A percentile compares a stretch with the other conserved stretches of the same genome.
These are phyloP conservation scores for Ophraella communa DNA, from an alignment of 2,888 invertebrate species.

Conservation along the genomic window DNA sequence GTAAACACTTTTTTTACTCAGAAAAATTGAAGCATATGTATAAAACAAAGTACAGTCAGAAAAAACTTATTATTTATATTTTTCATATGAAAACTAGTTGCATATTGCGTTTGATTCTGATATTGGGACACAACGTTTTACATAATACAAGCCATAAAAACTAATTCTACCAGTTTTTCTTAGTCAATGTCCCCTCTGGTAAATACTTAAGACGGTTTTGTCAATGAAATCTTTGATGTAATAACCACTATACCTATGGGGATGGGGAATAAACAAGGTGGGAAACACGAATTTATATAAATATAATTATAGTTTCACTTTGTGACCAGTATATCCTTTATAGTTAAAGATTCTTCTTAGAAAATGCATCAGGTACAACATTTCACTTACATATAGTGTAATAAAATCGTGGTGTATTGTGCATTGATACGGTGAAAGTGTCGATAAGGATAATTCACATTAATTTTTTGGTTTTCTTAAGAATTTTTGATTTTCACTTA, in stretches of 20 bases:
- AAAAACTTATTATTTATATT: too few relatives aligned
- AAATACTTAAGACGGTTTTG: not conserved
- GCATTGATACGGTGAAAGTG: conserved; percentile 25
- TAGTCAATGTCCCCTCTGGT: not conserved
- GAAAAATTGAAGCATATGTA: too few relatives aligned
- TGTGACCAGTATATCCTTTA: conserved; percentile 32
- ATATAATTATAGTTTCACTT: conserved; percentile 39
- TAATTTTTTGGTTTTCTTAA: too few relatives aligned
- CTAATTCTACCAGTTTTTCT: not conserved
- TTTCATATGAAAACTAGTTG: too few relatives aligned
- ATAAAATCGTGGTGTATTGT: conserved; percentile 17
- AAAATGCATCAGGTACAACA: conserved; percentile 39
- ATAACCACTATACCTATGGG: not conserved
- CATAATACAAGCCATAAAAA: not conserved
- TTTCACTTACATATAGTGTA: conserved; percentile 19
- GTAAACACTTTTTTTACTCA: too few relatives aligned
- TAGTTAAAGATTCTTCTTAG: conserved; percentile 6
- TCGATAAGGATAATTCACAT: too few relatives aligned
- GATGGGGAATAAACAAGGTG: conserved; percentile 25
- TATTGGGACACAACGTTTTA: not conserved
- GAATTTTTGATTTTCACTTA: too few relatives aligned
- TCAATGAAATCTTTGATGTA: conserved; percentile 3
- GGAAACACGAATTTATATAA: conserved; percentile 36
- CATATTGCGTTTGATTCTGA: too few relatives aligned
- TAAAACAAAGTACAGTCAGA: too few relatives aligned